Evolutionary conservation across 2,888 invertebrate species (phyloP).

Genomic region (Aethes cnicana): DNA sequence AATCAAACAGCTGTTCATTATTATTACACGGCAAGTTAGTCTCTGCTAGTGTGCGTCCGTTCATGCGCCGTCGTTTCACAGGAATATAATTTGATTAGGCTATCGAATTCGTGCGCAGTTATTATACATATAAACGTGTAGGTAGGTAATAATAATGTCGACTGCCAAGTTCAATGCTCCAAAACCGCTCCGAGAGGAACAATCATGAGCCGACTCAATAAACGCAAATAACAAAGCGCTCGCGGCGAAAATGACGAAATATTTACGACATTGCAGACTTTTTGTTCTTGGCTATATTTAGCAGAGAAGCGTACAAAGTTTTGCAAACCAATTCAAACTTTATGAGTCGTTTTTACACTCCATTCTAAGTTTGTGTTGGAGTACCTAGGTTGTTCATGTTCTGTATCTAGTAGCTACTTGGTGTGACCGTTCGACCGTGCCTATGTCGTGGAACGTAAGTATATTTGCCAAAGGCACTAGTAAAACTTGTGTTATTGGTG

Average conservation of each 20-base stretch:
- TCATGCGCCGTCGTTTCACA: not conserved
- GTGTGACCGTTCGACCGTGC: slow-evolving; percentile 46
- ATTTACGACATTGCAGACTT: slow-evolving; percentile 66
- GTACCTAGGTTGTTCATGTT: slow-evolving; percentile 51
- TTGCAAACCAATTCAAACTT: slow-evolving; percentile 54
- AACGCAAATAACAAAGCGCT: slow-evolving; percentile 67
- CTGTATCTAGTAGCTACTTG: no score
- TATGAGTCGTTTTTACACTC: slow-evolving; percentile 48
- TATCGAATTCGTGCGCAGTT: slow-evolving; percentile 6
- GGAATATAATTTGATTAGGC: slow-evolving; percentile 14
- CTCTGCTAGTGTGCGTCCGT: not conserved
- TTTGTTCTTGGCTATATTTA: slow-evolving; percentile 63
- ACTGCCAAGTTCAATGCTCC: slow-evolving; percentile 68
- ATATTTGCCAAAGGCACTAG: slow-evolving; percentile 67
- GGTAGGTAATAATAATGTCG: slow-evolving; percentile 35
- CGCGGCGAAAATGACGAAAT: slow-evolving; percentile 69
- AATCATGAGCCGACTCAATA: slow-evolving; percentile 65
- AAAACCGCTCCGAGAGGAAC: slow-evolving; percentile 57
- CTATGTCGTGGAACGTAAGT: slow-evolving; percentile 65
- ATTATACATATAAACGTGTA: slow-evolving; percentile 26
- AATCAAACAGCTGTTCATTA: slow-evolving; percentile 50
- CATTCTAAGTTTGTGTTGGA: slow-evolving; percentile 48
- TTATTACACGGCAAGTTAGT: slow-evolving; percentile 26
- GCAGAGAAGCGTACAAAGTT: slow-evolving; percentile 47
- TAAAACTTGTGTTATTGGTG: slow-evolving; percentile 64